Conservation (phyloP, 2,797 vertebrate genomes). For the Helarctos malayanus region DNA sequence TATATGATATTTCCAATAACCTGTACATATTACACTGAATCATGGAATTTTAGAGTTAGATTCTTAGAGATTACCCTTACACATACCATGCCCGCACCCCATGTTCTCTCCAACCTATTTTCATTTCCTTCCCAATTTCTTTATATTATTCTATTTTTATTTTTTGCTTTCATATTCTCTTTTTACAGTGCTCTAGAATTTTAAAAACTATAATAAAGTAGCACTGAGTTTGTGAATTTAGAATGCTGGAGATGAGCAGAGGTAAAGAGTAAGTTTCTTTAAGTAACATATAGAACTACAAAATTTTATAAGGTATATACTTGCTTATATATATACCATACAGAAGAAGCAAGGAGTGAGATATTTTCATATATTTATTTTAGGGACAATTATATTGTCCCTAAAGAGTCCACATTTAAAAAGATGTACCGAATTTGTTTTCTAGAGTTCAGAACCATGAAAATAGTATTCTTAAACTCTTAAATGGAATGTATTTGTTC, state of each 20-base stretch:
- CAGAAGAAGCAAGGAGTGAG: background rate
- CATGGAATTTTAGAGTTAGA: background rate
- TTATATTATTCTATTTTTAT: background rate
- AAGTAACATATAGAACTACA: background rate
- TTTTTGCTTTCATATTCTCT: background rate
- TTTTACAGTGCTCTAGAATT: background rate
- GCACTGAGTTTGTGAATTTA: background rate
- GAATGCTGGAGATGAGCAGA: background rate
- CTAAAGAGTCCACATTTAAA: background rate
- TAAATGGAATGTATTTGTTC: background rate
- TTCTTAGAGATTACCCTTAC: constrained; percentile 21
- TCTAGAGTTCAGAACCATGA: background rate
- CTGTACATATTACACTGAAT: background rate
- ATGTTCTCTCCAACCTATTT: constrained; percentile 21
- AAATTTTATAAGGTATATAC: background rate
- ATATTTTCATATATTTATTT: background rate
- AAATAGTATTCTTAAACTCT: constrained; percentile 46
- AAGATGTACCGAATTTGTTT: background rate
- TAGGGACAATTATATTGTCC: background rate
- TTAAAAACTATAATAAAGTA: background rate
- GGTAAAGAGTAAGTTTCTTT: background rate
- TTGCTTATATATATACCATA: background rate
- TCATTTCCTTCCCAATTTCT: background rate
- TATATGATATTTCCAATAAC: background rate
- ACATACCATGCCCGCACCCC: no score